phyloP scores from a whole-genome alignment of 2,113 vertebrate species.

The Dunckerocampus dactyliophorus region DNA sequence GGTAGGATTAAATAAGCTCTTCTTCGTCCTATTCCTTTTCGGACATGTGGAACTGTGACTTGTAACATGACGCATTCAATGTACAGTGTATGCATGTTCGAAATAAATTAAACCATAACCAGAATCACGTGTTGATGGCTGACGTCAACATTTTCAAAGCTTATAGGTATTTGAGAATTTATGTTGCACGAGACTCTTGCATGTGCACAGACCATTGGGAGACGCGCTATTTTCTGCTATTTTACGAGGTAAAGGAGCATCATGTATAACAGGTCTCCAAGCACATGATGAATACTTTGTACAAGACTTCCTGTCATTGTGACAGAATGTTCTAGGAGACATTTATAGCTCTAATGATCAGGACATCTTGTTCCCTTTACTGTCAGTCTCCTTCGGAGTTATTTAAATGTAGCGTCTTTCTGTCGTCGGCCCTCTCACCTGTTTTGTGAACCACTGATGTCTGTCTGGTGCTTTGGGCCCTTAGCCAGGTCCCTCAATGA shows the following conservation, averaged over 20 bases:
- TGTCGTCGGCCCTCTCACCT: background rate
- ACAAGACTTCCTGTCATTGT: slow-evolving; percentile 14
- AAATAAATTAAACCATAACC: too few species aligned
- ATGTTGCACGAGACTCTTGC: slow-evolving; percentile 6
- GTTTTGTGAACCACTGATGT: slow-evolving; percentile 7
- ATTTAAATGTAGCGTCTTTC: slow-evolving; percentile 20
- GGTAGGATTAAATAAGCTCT: too few species aligned
- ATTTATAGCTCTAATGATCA: slow-evolving; percentile 24
- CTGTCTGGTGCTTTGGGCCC: slow-evolving; percentile 20
- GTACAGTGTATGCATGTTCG: too few species aligned
- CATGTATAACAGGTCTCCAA: slow-evolving; percentile 18
- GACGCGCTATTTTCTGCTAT: slow-evolving; percentile 33
- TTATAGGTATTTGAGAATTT: too few species aligned
- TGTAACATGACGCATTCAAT: too few species aligned
- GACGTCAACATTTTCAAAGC: too few species aligned
- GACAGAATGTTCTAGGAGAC: slow-evolving; percentile 30
- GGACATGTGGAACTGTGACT: too few species aligned
- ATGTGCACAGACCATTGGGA: slow-evolving; percentile 25
- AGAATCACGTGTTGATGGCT: too few species aligned
- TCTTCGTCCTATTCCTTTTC: too few species aligned
- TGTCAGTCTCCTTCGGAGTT: slow-evolving; percentile 12
- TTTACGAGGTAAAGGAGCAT: slow-evolving; percentile 38
- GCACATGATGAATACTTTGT: slow-evolving; percentile 35
- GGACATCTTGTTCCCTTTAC: slow-evolving; percentile 16
- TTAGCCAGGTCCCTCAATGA: background rate